Evolutionary conservation across 2,888 invertebrate genomes (phyloP).

Genomic region (Drosophila austrosaltans): DNA sequence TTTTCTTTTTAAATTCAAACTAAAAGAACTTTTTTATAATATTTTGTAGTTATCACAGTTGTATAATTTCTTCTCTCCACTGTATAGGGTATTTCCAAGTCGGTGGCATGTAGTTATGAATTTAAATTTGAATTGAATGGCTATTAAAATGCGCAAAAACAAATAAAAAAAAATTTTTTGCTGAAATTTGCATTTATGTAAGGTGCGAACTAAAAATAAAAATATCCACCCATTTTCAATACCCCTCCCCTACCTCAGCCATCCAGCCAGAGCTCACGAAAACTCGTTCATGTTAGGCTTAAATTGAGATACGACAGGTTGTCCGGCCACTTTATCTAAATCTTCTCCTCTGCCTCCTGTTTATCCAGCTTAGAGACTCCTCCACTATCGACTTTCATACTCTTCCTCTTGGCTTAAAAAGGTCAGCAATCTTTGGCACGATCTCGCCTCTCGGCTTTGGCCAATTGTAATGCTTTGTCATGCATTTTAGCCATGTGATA

Average conservation of each 20-base stretch:
- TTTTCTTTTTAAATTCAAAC: no score
- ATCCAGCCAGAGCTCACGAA: conserved; percentile 27
- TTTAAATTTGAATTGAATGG: background rate
- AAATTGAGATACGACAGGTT: conserved; percentile 50
- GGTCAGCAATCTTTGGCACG: conserved; percentile 34
- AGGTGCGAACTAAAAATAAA: background rate
- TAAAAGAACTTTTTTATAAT: no score
- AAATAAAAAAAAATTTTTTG: background rate
- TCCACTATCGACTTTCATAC: background rate
- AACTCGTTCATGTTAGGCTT: conserved; percentile 34
- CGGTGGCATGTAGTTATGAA: background rate
- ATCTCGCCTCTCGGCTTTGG: conserved; percentile 12
- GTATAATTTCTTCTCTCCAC: background rate
- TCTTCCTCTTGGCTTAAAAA: conserved; percentile 15
- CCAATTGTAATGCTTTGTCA: conserved; percentile 12
- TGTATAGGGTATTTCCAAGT: background rate
- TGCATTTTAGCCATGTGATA: conserved; percentile 16
- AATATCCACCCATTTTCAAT: background rate
- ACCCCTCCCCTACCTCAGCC: background rate
- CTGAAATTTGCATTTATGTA: conserved; percentile 6
- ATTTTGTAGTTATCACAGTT: no score
- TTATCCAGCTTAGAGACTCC: background rate
- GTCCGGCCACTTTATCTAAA: conserved; percentile 36
- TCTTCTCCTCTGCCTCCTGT: background rate
- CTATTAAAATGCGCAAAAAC: conserved; percentile 3